Conservation (phyloP, 2,113 vertebrate genomes). For the Notarius quadriscutis region DNA sequence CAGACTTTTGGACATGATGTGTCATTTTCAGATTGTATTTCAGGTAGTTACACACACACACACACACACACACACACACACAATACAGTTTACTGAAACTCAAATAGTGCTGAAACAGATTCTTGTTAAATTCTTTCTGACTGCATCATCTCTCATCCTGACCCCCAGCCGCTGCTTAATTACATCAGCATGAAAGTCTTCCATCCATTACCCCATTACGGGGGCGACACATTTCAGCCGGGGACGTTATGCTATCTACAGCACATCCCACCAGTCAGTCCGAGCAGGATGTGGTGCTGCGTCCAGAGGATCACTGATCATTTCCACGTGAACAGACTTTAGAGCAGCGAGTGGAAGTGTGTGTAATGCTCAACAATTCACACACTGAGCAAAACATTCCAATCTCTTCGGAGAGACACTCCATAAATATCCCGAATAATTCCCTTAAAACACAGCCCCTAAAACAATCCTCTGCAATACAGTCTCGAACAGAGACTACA, state of each 20-base stretch:
- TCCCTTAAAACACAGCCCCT: background rate
- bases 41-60: background rate
- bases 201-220: background rate
- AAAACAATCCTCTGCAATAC: too few species aligned
- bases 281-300: background rate
- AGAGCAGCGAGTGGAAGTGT: background rate
- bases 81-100: background rate
- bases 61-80: background rate
- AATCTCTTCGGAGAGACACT: background rate
- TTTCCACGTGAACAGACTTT: background rate
- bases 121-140: background rate
- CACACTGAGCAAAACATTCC: background rate
- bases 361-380: background rate
- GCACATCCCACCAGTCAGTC: background rate
- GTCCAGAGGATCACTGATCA: background rate
- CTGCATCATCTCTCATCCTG: slow-evolving; percentile 12
- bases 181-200: slow-evolving; percentile 5
- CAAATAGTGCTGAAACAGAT: background rate
- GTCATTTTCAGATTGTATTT: background rate
- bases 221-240: background rate
- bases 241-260: background rate
- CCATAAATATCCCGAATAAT: background rate
- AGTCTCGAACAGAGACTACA: too few species aligned
- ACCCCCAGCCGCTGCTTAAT: background rate
- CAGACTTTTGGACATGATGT: background rate